These are phyloP conservation scores for Paratilapia polleni DNA, from an alignment of 2,113 vertebrate genomes.

Conservation along the genomic window DNA sequence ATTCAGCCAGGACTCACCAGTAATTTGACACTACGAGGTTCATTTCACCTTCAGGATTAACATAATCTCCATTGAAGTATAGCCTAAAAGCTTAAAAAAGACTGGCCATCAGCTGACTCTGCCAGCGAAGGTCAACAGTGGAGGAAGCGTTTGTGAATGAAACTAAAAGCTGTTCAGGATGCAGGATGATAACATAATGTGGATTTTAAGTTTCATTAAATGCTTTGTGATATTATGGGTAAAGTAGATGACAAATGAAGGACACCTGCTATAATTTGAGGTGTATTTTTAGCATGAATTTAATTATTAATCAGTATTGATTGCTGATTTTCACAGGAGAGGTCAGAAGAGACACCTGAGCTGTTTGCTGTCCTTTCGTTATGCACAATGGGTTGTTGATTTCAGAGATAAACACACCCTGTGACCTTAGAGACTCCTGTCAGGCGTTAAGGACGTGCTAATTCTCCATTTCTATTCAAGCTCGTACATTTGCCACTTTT, in stretches of 20 bases:
- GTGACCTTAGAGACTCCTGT: background rate
- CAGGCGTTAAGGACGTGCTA: background rate
- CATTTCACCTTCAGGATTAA: conserved; percentile 68
- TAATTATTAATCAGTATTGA: background rate
- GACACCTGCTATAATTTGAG: background rate
- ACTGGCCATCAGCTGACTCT: background rate
- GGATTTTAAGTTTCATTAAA: background rate
- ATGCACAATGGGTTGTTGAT: background rate
- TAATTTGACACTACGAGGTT: conserved; percentile 55
- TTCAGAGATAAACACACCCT: background rate
- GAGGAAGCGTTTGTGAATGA: background rate
- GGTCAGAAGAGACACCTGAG: background rate
- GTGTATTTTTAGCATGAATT: background rate
- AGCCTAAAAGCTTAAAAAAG: conserved; percentile 22
- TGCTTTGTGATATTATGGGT: background rate
- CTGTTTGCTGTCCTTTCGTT: background rate
- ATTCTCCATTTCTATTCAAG: background rate
- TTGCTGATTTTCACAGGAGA: background rate
- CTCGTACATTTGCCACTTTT: fast-evolving
- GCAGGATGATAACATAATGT: background rate
- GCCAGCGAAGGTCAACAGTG: conserved; percentile 4
- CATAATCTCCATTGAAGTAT: conserved; percentile 38
- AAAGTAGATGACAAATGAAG: background rate
- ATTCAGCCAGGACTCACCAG: conserved; percentile 23
- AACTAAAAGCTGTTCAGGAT: background rate